A percentile compares a stretch with the other conserved stretches of the same genome.
Evolutionary conservation across 2,113 vertebrate genomes (phyloP).

Genomic region (Tonatia bakeri): DNA sequence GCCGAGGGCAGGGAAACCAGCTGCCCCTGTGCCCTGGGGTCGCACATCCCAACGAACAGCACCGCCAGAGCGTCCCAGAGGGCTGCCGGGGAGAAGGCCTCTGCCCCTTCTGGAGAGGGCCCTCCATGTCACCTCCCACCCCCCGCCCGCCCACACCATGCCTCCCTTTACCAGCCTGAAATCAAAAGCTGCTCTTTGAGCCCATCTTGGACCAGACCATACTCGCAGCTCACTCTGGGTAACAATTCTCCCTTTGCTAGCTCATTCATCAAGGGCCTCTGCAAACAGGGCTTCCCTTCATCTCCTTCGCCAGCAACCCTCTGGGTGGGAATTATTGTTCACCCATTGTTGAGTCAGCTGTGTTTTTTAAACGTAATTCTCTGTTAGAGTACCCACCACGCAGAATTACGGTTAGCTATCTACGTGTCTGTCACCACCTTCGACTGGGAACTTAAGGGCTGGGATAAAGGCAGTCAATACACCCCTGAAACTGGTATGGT

Average conservation of each 20-base stretch:
- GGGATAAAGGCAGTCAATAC: neutral
- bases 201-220: neutral
- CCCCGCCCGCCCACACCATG: neutral
- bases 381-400: neutral
- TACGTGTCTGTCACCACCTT: too few species aligned
- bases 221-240: neutral
- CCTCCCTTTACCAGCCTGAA: neutral
- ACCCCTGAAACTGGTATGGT: neutral
- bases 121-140: neutral
- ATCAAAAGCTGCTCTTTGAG: neutral
- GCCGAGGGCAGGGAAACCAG: neutral
- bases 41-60: fast-evolving
- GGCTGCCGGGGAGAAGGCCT: neutral
- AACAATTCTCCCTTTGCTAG: neutral
- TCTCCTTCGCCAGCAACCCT: neutral
- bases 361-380: neutral
- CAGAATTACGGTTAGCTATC: neutral
- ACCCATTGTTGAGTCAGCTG: neutral
- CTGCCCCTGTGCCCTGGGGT: fast-evolving
- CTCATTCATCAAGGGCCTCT: neutral
- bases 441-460: neutral
- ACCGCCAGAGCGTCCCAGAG: fast-evolving
- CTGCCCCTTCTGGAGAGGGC: neutral
- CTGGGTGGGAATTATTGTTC: neutral
- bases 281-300: neutral